Conservation (phyloP, 2,888 invertebrate species). For the Phaedon cochleariae region DNA sequence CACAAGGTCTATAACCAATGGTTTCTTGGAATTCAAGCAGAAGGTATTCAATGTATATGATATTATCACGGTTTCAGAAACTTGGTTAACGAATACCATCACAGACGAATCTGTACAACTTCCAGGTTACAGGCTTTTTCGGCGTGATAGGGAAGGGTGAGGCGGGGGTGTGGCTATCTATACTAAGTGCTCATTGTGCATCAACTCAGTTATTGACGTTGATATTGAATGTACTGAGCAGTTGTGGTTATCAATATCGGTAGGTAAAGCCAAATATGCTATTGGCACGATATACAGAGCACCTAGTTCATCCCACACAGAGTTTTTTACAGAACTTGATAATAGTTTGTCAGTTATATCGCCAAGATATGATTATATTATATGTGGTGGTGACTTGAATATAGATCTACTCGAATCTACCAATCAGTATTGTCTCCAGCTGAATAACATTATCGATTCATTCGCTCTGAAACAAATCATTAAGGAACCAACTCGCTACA, state of each 20-base stretch:
- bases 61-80: background rate
- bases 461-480: background rate
- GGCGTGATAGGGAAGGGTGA: background rate
- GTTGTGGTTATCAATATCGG: background rate
- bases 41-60: background rate
- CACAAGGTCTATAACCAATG: background rate
- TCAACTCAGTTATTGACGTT: background rate
- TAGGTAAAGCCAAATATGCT: background rate
- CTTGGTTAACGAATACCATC: background rate
- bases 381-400: background rate
- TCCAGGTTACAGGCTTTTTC: background rate
- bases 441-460: slow-evolving; percentile 4
- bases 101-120: background rate
- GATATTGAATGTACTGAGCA: background rate
- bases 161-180: slow-evolving; percentile 3
- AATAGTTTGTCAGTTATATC: background rate
- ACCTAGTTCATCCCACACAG: background rate
- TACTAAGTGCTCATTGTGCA: background rate
- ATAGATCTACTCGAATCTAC: background rate
- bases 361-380: background rate
- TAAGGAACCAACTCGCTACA: background rate
- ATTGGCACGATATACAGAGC: background rate
- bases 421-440: background rate
- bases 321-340: background rate
- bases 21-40: background rate